Percentiles rank a stretch among this genome's conserved stretches.
Conservation (phyloP, 1,140 invertebrate genomes). For the Alviniconcha marisindica region DNA sequence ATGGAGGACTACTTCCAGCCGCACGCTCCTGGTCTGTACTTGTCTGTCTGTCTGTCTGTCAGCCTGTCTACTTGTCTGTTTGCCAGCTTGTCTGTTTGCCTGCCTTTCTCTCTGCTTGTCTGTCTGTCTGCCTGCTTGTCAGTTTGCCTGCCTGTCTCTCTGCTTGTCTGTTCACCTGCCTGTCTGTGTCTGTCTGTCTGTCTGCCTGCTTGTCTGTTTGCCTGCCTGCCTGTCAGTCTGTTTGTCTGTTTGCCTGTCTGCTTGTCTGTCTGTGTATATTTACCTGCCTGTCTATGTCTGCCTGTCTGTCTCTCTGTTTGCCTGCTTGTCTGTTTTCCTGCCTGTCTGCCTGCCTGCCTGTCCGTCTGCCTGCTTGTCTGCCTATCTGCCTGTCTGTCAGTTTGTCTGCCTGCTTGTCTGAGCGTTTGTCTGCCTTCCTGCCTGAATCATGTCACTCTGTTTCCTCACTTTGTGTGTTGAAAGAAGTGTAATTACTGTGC, state of each 20-base stretch:
- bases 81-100: background rate
- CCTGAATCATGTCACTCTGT: no score
- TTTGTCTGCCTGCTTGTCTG: no score
- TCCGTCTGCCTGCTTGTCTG: background rate
- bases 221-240: no score
- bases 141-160: no score
- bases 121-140: no score
- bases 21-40: constrained; percentile 70
- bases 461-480: no score
- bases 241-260: no score
- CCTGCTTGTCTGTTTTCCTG: background rate
- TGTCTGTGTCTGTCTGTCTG: background rate
- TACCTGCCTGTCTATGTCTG: background rate
- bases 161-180: no score
- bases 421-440: no score
- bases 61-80: no score
- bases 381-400: background rate
- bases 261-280: background rate
- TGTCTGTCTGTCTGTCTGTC: background rate
- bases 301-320: background rate
- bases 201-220: background rate
- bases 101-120: no score
- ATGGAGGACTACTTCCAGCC: constrained; percentile 78
- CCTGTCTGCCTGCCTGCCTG: background rate
- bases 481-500: no score